phyloP scores from a whole-genome alignment of 2,113 vertebrate genomes.

The Podarcis raffonei region DNA sequence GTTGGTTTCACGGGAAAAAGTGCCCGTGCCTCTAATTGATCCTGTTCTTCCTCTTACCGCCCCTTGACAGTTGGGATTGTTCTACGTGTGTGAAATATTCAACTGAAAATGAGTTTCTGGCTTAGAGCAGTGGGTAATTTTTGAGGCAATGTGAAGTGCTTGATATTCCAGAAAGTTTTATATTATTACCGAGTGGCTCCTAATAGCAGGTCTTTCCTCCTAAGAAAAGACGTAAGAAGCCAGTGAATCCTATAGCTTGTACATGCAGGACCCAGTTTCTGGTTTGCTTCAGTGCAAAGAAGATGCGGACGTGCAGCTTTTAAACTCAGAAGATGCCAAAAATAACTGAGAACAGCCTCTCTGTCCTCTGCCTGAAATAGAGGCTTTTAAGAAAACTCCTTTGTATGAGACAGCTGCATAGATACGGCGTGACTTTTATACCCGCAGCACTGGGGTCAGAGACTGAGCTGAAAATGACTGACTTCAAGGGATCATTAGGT shows the following conservation, averaged over 20 bases:
- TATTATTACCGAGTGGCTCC: constrained; percentile 2
- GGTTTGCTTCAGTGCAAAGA: not conserved
- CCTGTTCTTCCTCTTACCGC: constrained; percentile 17
- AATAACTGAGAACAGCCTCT: not conserved
- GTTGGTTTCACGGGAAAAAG: constrained; percentile 24
- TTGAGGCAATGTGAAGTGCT: constrained; percentile 16
- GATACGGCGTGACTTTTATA: not conserved
- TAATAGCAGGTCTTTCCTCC: not conserved
- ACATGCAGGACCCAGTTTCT: not conserved
- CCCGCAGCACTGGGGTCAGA: not conserved
- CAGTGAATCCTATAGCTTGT: not conserved
- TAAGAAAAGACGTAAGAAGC: not conserved
- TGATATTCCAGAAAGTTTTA: constrained; percentile 39
- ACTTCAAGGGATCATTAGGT: not conserved
- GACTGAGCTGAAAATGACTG: not conserved
- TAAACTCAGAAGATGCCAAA: not conserved
- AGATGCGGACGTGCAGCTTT: not conserved
- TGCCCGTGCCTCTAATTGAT: constrained; percentile 5
- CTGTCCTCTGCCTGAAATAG: not conserved
- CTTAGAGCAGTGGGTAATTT: constrained; percentile 33
- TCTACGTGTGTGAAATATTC: constrained; percentile 37
- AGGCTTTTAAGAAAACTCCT: not conserved
- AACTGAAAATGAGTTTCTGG: constrained; percentile 35
- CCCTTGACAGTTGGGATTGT: constrained; percentile 33
- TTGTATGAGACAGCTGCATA: not conserved